A percentile compares a stretch with the other conserved stretches of the same genome.
phyloP scores from a whole-genome alignment of 2,888 invertebrate species.

The Calameuta idolon region DNA sequence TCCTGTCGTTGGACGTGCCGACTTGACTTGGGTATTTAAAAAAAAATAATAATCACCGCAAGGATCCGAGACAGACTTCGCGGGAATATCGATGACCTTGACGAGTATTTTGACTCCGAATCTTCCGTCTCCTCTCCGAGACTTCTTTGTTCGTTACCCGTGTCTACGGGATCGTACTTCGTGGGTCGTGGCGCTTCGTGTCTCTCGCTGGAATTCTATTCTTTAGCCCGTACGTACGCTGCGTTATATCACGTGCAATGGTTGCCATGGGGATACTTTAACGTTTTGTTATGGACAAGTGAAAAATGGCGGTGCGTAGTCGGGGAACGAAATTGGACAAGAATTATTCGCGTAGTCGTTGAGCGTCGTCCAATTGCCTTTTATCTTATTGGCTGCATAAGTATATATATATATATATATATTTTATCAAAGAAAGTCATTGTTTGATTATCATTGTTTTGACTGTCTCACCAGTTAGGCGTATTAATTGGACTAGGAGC shows the following conservation, averaged over 20 bases:
- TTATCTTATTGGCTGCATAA: neutral
- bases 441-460: neutral
- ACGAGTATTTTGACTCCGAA: neutral
- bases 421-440: neutral
- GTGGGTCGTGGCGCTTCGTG: neutral
- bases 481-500: neutral
- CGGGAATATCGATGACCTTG: neutral
- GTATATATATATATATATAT: neutral
- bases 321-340: neutral
- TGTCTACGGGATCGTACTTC: neutral
- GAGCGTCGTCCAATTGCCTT: neutral
- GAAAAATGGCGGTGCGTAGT: neutral
- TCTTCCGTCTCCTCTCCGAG: neutral
- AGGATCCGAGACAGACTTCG: neutral
- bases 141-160: neutral
- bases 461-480: neutral
- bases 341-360: neutral
- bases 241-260: neutral
- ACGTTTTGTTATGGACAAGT: neutral
- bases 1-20: neutral
- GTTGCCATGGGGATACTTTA: neutral
- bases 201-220: neutral
- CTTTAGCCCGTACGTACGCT: neutral
- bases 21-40: neutral
- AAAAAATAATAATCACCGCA: neutral